phyloP scores from a whole-genome alignment of 2,113 vertebrate genomes.

The Oncorhynchus kisutch region DNA sequence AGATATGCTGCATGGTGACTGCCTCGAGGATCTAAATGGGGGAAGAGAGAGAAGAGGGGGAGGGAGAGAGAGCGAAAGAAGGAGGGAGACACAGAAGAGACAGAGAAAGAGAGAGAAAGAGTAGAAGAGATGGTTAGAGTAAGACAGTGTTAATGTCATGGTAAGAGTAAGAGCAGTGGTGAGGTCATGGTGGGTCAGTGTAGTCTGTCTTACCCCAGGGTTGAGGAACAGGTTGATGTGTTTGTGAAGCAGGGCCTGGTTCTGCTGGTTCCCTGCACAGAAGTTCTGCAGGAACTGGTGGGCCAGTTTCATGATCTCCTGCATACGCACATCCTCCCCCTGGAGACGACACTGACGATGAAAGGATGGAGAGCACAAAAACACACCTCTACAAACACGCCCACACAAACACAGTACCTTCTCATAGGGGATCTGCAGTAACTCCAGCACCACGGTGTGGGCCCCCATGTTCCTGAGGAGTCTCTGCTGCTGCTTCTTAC shows the following conservation, averaged over 20 bases:
- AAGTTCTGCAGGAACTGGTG: slow-evolving; percentile 98
- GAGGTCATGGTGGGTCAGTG: not conserved
- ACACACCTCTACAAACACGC: not conserved
- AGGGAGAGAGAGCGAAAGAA: not conserved
- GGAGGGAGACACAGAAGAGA: not conserved
- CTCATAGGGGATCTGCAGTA: slow-evolving; percentile 96
- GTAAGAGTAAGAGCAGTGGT: not conserved
- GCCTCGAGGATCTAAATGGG: slow-evolving; percentile 86
- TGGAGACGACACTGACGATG: slow-evolving; percentile 46
- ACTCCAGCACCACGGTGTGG: slow-evolving; percentile 91
- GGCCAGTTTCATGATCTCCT: slow-evolving; percentile 97
- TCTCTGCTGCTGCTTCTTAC: slow-evolving; percentile 94
- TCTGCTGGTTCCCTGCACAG: slow-evolving; percentile 97
- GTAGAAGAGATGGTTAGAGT: not conserved
- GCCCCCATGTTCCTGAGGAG: slow-evolving; percentile 97
- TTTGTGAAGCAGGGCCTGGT: slow-evolving; percentile 93
- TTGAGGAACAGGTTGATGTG: slow-evolving; percentile 98
- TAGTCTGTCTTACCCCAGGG: slow-evolving; percentile 84
- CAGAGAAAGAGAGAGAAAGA: not conserved
- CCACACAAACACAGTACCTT: slow-evolving; percentile 82
- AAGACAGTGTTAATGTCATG: not conserved
- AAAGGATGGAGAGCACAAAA: not conserved
- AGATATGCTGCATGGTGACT: slow-evolving; percentile 97
- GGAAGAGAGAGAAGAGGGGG: not conserved
- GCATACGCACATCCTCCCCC: slow-evolving; percentile 96